These are phyloP conservation scores for Parus major DNA, from an alignment of 2,113 vertebrate species.

Conservation along the genomic window DNA sequence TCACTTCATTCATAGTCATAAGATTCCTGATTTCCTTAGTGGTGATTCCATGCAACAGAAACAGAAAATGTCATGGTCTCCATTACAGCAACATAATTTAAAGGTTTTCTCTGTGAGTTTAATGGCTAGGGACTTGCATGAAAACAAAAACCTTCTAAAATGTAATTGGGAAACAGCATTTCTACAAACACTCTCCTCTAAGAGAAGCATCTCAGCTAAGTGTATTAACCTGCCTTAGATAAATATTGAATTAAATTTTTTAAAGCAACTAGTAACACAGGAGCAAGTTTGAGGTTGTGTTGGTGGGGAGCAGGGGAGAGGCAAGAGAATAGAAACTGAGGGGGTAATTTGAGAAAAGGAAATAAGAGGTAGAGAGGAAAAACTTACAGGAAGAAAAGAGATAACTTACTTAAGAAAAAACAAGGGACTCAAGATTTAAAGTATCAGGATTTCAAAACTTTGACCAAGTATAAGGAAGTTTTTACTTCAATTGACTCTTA, in stretches of 20 bases:
- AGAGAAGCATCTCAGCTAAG: background rate
- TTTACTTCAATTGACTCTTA: background rate
- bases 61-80: background rate
- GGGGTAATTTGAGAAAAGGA: background rate
- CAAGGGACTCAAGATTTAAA: background rate
- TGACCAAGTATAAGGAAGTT: background rate
- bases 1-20: background rate
- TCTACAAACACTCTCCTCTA: background rate
- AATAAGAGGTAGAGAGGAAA: background rate
- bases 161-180: background rate
- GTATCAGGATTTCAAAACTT: background rate
- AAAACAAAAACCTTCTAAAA: background rate
- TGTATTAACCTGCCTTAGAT: background rate
- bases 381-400: background rate
- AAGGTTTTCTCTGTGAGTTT: background rate
- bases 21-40: background rate
- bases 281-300: background rate
- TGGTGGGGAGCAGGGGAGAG: rapidly evolving
- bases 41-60: background rate
- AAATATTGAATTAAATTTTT: background rate
- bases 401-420: background rate
- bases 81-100: background rate
- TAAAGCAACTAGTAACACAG: background rate
- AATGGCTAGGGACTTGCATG: background rate
- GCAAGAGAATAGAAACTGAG: background rate